phyloP scores from a whole-genome alignment of 2,113 vertebrate species.

The Cichladusa arquata region DNA sequence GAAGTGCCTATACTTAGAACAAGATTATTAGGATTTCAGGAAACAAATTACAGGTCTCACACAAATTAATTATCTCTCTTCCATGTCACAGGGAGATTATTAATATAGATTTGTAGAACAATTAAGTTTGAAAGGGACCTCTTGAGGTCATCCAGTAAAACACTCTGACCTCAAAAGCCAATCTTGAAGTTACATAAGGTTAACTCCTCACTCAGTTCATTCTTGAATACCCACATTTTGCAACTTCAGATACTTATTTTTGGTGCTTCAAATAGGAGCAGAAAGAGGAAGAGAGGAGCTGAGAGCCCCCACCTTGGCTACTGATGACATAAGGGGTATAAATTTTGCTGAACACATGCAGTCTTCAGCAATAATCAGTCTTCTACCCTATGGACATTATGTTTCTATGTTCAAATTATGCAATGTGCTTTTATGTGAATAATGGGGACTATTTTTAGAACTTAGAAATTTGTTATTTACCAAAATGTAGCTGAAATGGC shows the following conservation, averaged over 20 bases:
- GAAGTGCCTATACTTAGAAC: background rate
- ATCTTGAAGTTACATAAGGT: background rate
- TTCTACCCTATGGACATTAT: background rate
- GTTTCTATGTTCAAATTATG: background rate
- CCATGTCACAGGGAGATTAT: background rate
- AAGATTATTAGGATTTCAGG: conserved; percentile 46
- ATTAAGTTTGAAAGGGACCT: background rate
- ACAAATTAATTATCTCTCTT: background rate
- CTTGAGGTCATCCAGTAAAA: background rate
- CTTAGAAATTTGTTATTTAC: background rate
- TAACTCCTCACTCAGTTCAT: background rate
- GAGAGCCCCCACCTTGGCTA: background rate
- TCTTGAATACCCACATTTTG: background rate
- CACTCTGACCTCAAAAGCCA: background rate
- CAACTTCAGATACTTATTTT: background rate
- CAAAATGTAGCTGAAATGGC: background rate
- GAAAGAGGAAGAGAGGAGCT: background rate
- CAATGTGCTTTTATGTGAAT: background rate
- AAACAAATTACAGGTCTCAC: conserved; percentile 4
- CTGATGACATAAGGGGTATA: background rate
- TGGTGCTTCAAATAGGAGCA: background rate
- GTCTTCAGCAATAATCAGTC: background rate
- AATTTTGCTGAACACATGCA: background rate
- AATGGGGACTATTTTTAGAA: conserved; percentile 9
- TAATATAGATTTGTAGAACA: background rate